Evolutionary conservation across 2,888 invertebrate genomes (phyloP).

Genomic region (Tipula helvola): DNA sequence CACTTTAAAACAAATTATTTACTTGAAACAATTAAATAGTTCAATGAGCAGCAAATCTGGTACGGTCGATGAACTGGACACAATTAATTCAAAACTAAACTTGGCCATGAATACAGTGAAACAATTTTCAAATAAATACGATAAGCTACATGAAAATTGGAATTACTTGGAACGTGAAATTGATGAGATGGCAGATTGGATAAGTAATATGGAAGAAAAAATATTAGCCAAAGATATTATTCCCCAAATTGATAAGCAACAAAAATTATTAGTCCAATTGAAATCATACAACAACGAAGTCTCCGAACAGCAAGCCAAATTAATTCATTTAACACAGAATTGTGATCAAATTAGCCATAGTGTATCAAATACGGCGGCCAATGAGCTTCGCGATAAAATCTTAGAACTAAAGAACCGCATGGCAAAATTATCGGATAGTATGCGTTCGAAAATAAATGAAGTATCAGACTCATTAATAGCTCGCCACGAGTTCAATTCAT

Average conservation of each 20-base stretch:
- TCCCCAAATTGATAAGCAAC: constrained; percentile 61
- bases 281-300: constrained; percentile 77
- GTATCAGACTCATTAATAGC: constrained; percentile 70
- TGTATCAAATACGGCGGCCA: constrained; percentile 65
- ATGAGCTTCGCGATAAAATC: constrained; percentile 56
- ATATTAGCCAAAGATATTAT: constrained; percentile 46
- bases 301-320: constrained; percentile 70
- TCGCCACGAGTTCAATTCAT: constrained; percentile 71
- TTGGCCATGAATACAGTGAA: constrained; percentile 67
- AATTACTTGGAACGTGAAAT: constrained; percentile 67
- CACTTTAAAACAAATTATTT: constrained; percentile 60
- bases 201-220: constrained; percentile 50
- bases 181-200: constrained; percentile 66
- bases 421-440: constrained; percentile 60
- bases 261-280: constrained; percentile 59
- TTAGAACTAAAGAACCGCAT: constrained; percentile 61
- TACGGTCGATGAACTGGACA: constrained; percentile 73
- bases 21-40: constrained; percentile 58
- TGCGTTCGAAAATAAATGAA: constrained; percentile 62
- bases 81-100: constrained; percentile 72
- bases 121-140: constrained; percentile 65
- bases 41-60: constrained; percentile 58
- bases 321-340: constrained; percentile 65
- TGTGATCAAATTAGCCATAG: constrained; percentile 68
- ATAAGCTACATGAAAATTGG: constrained; percentile 70